Conservation (phyloP, 2,888 invertebrate species). For the Lithophane leautieri region DNA sequence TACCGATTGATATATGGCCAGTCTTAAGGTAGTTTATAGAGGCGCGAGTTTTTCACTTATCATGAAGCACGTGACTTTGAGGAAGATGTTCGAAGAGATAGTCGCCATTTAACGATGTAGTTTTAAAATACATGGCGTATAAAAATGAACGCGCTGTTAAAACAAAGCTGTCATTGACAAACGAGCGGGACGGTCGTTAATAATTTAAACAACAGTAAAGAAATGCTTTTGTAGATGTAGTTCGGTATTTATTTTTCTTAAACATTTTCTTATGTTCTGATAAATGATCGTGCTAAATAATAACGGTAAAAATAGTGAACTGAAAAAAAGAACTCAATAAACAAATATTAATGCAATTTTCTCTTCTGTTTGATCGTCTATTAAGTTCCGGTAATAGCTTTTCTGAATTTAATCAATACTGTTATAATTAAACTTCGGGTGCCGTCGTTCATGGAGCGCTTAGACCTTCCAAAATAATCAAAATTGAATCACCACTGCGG, state of each 20-base stretch:
- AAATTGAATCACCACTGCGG: constrained; percentile 36
- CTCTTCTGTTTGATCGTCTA: background rate
- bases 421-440: constrained; percentile 31
- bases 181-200: constrained; percentile 50
- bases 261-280: constrained; percentile 27
- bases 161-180: constrained; percentile 57
- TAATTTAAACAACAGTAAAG: constrained; percentile 32
- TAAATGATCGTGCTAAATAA: constrained; percentile 35
- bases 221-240: constrained; percentile 17
- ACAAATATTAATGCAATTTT: background rate
- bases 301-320: constrained; percentile 35
- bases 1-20: constrained; percentile 67
- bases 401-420: constrained; percentile 37
- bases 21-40: constrained; percentile 63
- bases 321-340: background rate
- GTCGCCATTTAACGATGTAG: constrained; percentile 22
- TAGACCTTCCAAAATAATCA: constrained; percentile 45
- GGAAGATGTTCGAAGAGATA: constrained; percentile 37
- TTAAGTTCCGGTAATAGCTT: constrained; percentile 11
- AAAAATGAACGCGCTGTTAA: constrained; percentile 42
- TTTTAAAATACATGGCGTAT: constrained; percentile 37
- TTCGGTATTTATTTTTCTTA: constrained; percentile 28
- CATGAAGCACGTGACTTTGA: constrained; percentile 58
- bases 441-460: constrained; percentile 23
- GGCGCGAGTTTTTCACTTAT: constrained; percentile 67